Evolutionary conservation across 2,113 vertebrate genomes (phyloP).

Genomic region (Crotalus helleri): DNA sequence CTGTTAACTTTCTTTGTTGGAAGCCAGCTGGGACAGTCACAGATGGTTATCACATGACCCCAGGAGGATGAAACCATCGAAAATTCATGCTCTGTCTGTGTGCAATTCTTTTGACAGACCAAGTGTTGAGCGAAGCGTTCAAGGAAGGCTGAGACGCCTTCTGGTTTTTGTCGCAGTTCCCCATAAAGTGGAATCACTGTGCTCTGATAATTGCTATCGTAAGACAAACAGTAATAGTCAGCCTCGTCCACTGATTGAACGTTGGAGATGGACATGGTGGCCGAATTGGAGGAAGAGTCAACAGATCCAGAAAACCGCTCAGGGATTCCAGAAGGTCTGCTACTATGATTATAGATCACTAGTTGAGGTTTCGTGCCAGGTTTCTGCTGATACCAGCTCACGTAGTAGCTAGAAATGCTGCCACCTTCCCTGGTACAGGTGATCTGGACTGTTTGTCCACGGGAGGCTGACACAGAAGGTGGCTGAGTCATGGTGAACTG

Average conservation of each 20-base stretch:
- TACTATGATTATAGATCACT: neutral
- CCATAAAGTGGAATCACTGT: neutral
- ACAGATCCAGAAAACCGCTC: conserved; percentile 22
- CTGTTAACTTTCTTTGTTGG: neutral
- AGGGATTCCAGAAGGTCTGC: neutral
- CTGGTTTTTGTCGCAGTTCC: conserved; percentile 8
- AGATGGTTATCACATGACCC: neutral
- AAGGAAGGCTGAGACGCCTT: neutral
- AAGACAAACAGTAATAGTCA: neutral
- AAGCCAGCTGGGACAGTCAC: fast-evolving
- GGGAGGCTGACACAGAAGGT: neutral
- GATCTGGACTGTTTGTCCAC: neutral
- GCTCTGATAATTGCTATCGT: fast-evolving
- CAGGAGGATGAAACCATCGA: no score
- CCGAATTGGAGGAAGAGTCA: conserved; percentile 21
- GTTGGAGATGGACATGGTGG: conserved; percentile 16
- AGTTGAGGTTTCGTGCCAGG: neutral
- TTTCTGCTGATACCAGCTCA: conserved; percentile 22
- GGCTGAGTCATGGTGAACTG: neutral
- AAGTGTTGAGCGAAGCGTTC: fast-evolving
- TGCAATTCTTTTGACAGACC: neutral
- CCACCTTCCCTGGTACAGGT: conserved; percentile 1
- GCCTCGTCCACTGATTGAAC: neutral
- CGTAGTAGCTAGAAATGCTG: neutral
- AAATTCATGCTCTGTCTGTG: fast-evolving